Evolutionary conservation across 2,113 vertebrate genomes (phyloP).

Genomic region (Alligator sinensis): DNA sequence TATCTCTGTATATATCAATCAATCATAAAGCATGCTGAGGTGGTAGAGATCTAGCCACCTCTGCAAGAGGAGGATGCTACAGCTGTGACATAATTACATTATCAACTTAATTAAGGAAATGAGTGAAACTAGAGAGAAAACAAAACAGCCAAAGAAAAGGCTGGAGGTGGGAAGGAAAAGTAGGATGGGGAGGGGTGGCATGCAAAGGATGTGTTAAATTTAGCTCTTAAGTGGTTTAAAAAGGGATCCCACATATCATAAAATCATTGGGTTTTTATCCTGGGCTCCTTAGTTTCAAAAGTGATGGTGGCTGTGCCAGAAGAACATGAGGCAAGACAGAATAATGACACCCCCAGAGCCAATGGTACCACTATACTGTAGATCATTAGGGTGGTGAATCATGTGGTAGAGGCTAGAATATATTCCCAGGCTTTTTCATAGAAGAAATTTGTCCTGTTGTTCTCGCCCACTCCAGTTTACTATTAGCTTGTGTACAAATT

Average conservation of each 20-base stretch:
- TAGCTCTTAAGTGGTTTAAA: conserved; percentile 67
- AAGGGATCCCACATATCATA: conserved; percentile 45
- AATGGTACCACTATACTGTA: accelerated
- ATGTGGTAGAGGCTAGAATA: accelerated
- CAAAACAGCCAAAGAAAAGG: conserved; percentile 69
- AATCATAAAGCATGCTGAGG: conserved; percentile 70
- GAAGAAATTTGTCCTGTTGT: conserved; percentile 1
- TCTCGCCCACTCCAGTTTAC: neutral
- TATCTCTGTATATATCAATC: conserved; percentile 61
- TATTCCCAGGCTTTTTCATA: neutral
- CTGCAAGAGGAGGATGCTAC: conserved; percentile 75
- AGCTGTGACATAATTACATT: conserved; percentile 76
- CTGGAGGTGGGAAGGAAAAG: conserved; percentile 71
- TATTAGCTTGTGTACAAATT: conserved; percentile 5
- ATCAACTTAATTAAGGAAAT: conserved; percentile 78
- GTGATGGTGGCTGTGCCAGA: neutral
- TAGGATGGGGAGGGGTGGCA: conserved; percentile 50
- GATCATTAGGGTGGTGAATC: accelerated
- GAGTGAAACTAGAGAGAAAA: conserved; percentile 72
- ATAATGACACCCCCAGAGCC: neutral
- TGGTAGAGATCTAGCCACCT: conserved; percentile 70
- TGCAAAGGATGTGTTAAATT: conserved; percentile 74
- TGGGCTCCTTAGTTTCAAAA: neutral
- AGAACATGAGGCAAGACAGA: neutral
- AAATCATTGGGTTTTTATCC: conserved; percentile 49